Conservation (phyloP, 2,113 vertebrate genomes). For the Galemys pyrenaicus region DNA sequence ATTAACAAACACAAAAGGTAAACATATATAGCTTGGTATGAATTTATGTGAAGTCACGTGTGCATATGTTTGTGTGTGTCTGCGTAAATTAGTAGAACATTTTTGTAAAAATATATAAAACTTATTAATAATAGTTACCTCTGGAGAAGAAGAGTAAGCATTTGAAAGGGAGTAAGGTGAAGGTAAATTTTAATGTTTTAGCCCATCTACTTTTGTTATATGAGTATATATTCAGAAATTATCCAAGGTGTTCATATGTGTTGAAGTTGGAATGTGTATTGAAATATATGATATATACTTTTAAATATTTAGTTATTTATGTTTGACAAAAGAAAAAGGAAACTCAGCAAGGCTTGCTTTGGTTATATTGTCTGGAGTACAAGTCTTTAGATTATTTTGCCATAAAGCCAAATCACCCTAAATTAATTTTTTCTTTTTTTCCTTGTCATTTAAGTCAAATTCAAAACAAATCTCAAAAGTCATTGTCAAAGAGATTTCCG, state of each 20-base stretch:
- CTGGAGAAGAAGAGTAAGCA: neutral
- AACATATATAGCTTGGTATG: neutral
- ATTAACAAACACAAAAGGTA: neutral
- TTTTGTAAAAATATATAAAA: neutral
- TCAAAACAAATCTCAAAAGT: neutral
- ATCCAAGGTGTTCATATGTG: neutral
- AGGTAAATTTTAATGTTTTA: slow-evolving; percentile 15
- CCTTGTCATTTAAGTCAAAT: neutral
- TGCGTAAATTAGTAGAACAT: neutral
- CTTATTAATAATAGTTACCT: neutral
- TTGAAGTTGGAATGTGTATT: slow-evolving; percentile 9
- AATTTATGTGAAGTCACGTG: neutral
- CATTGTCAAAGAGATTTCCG: neutral
- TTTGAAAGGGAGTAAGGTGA: slow-evolving; percentile 6
- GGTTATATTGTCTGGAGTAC: neutral
- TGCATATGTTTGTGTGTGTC: neutral
- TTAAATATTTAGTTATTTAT: neutral
- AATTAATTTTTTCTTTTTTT: neutral
- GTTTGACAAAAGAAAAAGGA: neutral
- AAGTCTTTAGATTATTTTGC: neutral
- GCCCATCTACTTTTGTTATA: neutral
- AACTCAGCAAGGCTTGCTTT: neutral
- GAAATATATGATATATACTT: neutral
- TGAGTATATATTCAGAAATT: slow-evolving; percentile 1
- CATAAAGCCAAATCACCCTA: neutral